Conservation (phyloP, 2,888 invertebrate genomes). For the Brassicogethes aeneus region DNA sequence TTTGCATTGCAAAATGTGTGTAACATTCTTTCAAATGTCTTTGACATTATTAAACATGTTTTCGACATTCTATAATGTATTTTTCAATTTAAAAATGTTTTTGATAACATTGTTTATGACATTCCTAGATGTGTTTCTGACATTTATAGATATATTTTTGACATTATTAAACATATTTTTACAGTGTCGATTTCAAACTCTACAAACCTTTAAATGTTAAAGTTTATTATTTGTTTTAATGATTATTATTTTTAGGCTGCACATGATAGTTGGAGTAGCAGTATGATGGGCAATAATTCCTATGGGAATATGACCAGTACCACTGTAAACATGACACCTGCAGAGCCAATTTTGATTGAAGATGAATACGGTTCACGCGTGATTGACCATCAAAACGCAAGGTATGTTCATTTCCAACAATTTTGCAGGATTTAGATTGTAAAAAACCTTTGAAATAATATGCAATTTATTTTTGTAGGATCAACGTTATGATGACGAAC, state of each 20-base stretch:
- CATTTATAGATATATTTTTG: no score
- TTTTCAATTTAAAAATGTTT: no score
- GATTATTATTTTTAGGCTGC: constrained; percentile 43
- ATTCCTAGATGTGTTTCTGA: no score
- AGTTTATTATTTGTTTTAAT: constrained; percentile 9
- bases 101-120: no score
- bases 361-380: constrained; percentile 44
- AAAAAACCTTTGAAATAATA: constrained; percentile 3
- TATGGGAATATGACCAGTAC: constrained; percentile 44
- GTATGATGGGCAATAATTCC: constrained; percentile 38
- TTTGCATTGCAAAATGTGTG: no score
- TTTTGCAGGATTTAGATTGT: constrained; percentile 5
- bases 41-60: no score
- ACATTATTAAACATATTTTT: no score
- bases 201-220: no score
- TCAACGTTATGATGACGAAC: constrained; percentile 30
- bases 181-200: no score
- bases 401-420: constrained; percentile 21
- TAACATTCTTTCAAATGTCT: no score
- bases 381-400: constrained; percentile 31
- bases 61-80: no score
- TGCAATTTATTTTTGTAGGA: constrained; percentile 19
- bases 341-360: constrained; percentile 46
- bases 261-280: constrained; percentile 48
- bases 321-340: constrained; percentile 39